phyloP scores from a whole-genome alignment of 2,113 vertebrate species.

The Ictidomys tridecemlineatus region DNA sequence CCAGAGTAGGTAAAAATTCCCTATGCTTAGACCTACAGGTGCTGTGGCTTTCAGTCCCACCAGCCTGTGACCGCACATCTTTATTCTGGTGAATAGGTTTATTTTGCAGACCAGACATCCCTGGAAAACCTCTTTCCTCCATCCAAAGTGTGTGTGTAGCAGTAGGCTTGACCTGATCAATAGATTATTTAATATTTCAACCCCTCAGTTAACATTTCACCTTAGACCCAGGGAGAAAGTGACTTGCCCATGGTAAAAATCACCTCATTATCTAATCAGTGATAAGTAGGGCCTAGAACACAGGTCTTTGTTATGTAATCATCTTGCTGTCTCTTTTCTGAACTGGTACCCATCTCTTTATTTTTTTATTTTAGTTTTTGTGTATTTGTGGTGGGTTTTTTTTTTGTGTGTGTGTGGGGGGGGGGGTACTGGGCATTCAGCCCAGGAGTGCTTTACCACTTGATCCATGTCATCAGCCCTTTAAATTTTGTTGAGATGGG shows the following conservation, averaged over 20 bases:
- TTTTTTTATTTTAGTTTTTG: neutral
- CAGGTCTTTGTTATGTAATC: neutral
- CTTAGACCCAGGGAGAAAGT: neutral
- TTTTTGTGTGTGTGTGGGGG: no score
- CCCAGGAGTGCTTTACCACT: no score
- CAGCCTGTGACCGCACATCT: neutral
- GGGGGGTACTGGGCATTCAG: no score
- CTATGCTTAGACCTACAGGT: neutral
- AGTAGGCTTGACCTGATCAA: neutral
- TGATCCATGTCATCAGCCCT: no score
- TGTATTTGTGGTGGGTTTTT: no score
- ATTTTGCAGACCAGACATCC: constrained; percentile 13
- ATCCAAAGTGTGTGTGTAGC: neutral
- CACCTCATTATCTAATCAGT: neutral
- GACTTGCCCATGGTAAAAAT: neutral
- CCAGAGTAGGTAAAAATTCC: neutral
- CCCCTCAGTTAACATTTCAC: neutral
- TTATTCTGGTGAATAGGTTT: neutral
- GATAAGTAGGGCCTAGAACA: neutral
- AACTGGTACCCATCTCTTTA: neutral
- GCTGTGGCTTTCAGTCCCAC: neutral
- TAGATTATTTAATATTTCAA: neutral
- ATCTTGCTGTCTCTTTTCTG: constrained; percentile 23
- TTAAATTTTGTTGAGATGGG: no score
- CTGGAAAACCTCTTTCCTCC: neutral